phyloP scores from a whole-genome alignment of 2,113 vertebrate genomes.

The Carassius carassius region DNA sequence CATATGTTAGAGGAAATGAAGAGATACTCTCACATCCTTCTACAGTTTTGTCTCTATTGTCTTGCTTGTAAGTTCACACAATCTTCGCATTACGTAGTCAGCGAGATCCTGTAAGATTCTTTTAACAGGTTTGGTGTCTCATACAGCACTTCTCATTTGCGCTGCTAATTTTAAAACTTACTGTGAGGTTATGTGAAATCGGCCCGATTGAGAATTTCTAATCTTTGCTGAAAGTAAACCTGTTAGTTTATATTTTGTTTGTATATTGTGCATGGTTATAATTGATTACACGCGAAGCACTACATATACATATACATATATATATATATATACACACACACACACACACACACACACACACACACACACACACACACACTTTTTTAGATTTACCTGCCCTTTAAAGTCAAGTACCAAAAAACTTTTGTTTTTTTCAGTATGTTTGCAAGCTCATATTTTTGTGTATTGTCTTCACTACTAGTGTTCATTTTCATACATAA shows the following conservation, averaged over 20 bases:
- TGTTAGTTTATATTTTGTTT: background rate
- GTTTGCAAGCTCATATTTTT: no score
- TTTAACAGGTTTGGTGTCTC: slow-evolving; percentile 37
- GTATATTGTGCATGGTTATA: background rate
- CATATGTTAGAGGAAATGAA: slow-evolving; percentile 9
- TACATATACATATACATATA: no score
- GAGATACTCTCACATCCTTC: slow-evolving; percentile 4
- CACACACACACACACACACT: no score
- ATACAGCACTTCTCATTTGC: slow-evolving; percentile 21
- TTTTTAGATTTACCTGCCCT: background rate
- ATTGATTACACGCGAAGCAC: background rate
- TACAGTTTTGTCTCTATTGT: slow-evolving; percentile 6
- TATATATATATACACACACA: no score
- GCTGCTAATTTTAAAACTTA: slow-evolving; percentile 38
- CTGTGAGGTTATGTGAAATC: slow-evolving; percentile 11
- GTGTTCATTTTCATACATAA: no score
- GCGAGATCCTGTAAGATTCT: slow-evolving; percentile 22
- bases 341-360: no score
- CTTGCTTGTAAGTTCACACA: slow-evolving; percentile 18
- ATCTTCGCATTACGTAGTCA: slow-evolving; percentile 20
- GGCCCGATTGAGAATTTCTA: background rate
- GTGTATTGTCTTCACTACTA: no score
- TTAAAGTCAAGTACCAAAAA: background rate
- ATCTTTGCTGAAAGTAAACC: background rate
- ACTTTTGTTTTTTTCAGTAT: no score